These are phyloP conservation scores for Folsomia candida DNA, from an alignment of 2,888 invertebrate species.

Conservation along the genomic window DNA sequence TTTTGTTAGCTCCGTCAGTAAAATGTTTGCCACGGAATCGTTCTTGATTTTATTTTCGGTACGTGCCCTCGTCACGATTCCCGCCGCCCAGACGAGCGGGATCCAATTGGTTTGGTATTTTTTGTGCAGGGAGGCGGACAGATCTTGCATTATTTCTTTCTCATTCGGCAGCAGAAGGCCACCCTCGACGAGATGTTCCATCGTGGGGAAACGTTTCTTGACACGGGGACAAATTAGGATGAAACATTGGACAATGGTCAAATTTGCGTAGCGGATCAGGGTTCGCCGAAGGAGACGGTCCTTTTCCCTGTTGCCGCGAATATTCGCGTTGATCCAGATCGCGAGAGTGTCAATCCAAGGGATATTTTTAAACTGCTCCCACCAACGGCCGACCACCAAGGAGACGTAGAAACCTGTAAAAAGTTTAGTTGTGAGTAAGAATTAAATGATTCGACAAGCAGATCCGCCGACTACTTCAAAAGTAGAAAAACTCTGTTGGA, in stretches of 20 bases:
- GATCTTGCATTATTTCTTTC: no score
- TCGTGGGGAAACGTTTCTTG: conserved; percentile 53
- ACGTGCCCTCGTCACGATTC: conserved; percentile 51
- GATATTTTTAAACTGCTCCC: conserved; percentile 62
- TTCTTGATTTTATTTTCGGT: conserved; percentile 51
- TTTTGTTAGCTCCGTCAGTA: no score
- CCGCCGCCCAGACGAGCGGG: conserved; percentile 53
- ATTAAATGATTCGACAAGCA: no score
- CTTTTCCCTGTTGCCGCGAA: conserved; percentile 52
- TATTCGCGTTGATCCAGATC: conserved; percentile 53
- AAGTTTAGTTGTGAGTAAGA: no score
- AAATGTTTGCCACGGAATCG: no score
- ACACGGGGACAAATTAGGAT: conserved; percentile 52
- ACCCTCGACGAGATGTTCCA: conserved; percentile 53
- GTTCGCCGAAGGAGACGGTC: conserved; percentile 53
- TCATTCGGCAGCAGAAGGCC: conserved; percentile 53
- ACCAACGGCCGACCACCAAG: conserved; percentile 89
- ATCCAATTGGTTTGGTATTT: conserved; percentile 51
- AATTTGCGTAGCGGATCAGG: conserved; percentile 53
- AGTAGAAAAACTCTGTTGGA: no score
- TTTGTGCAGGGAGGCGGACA: no score
- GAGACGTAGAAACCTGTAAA: no score
- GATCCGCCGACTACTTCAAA: no score
- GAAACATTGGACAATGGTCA: conserved; percentile 51
- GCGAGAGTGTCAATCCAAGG: conserved; percentile 55